phyloP scores from a whole-genome alignment of 2,888 invertebrate genomes.

The Rotaria socialis region DNA sequence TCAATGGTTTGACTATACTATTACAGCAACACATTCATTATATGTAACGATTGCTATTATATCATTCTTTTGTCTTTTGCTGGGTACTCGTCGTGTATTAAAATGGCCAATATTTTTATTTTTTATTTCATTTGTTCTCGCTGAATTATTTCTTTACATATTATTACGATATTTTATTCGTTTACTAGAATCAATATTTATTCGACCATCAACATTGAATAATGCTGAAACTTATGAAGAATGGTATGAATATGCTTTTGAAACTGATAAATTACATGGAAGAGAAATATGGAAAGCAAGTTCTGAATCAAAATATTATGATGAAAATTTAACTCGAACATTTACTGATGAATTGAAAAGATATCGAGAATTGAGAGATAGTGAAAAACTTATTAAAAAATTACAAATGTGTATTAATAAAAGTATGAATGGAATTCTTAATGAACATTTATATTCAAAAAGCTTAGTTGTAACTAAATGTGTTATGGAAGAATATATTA shows the following conservation, averaged over 20 bases:
- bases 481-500: neutral
- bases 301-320: slow-evolving; percentile 2
- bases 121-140: neutral
- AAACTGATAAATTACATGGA: slow-evolving; percentile 7
- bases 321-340: neutral
- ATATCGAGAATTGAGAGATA: neutral
- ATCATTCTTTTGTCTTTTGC: neutral
- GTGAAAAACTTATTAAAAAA: neutral
- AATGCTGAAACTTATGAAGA: slow-evolving; percentile 7
- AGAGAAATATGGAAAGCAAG: neutral
- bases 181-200: neutral
- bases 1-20: neutral
- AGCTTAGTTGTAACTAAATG: neutral
- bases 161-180: neutral
- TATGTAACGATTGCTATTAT: neutral
- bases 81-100: neutral
- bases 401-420: neutral
- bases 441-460: neutral
- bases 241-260: neutral
- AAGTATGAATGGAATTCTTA: neutral
- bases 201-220: neutral
- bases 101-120: neutral
- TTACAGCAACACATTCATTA: neutral
- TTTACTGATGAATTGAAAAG: neutral
- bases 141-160: neutral